A percentile compares a stretch with the other conserved stretches of the same genome.
phyloP scores from a whole-genome alignment of 2,113 vertebrate species.

The Cardinalis cardinalis region DNA sequence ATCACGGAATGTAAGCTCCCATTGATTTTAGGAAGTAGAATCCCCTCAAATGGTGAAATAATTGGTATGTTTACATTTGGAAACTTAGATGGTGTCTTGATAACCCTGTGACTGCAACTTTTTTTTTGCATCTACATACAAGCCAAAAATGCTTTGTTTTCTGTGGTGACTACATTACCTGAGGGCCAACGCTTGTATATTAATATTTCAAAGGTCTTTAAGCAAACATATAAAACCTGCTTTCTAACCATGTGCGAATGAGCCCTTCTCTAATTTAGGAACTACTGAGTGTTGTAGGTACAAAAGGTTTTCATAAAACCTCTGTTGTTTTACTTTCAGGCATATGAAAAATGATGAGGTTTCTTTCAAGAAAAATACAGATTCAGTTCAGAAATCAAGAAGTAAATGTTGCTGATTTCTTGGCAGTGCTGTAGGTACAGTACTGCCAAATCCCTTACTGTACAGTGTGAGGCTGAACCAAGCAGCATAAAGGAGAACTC shows the following conservation, averaged over 20 bases:
- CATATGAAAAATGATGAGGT: neutral
- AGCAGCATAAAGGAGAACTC: constrained; percentile 40
- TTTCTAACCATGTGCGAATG: neutral
- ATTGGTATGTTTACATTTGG: neutral
- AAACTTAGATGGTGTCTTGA: neutral
- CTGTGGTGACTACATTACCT: neutral
- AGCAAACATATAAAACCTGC: neutral
- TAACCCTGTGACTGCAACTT: neutral
- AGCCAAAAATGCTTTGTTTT: neutral
- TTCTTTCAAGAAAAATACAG: neutral
- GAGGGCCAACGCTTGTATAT: neutral
- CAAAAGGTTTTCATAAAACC: neutral
- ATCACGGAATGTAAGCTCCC: neutral
- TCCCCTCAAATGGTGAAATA: neutral
- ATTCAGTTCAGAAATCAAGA: constrained; percentile 18
- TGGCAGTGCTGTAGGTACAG: neutral
- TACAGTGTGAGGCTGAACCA: constrained; percentile 17
- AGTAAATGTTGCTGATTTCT: constrained; percentile 50
- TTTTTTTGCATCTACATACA: neutral
- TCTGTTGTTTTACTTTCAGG: neutral
- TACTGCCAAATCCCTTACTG: constrained; percentile 38
- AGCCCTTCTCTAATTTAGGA: neutral
- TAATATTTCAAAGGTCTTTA: neutral
- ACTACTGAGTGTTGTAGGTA: neutral
- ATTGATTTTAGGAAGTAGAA: constrained; percentile 1